A percentile compares a stretch with the other conserved stretches of the same genome.
These are phyloP conservation scores for Actinostola sp. DNA, from an alignment of 92 coral and sea anemone genomes.

Conservation along the genomic window DNA sequence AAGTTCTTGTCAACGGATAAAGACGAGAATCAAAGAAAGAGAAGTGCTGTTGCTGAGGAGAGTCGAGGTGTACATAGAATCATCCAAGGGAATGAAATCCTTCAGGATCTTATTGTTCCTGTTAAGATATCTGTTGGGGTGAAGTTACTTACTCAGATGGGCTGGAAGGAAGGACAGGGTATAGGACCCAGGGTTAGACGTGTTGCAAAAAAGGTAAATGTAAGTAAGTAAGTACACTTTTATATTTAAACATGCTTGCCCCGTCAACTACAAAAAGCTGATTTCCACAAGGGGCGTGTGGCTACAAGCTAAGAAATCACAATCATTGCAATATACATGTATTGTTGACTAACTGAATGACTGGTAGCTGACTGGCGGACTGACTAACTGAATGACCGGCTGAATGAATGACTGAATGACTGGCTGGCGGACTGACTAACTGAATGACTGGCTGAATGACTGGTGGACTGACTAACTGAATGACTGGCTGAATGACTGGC, in stretches of 20 bases:
- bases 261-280: too few relatives aligned
- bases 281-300: too few relatives aligned
- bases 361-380: too few relatives aligned
- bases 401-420: too few relatives aligned
- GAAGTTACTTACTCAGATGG: constrained; percentile 89
- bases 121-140: constrained; percentile 85
- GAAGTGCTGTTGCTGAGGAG: constrained; percentile 18
- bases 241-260: neutral
- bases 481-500: too few relatives aligned
- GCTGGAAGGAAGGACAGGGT: constrained; percentile 99
- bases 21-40: constrained; percentile 39
- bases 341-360: too few relatives aligned
- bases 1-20: constrained; percentile 57
- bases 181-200: constrained; percentile 92
- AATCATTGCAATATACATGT: too few relatives aligned
- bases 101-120: constrained; percentile 88
- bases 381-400: too few relatives aligned
- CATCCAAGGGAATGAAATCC: constrained; percentile 54
- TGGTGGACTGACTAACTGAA: too few relatives aligned
- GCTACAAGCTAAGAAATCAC: too few relatives aligned
- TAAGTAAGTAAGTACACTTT: neutral
- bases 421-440: too few relatives aligned
- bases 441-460: too few relatives aligned
- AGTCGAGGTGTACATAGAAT: constrained; percentile 7
- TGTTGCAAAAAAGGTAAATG: constrained; percentile 70